Percentiles rank a stretch among this genome's conserved stretches.
These are phyloP conservation scores for Clarias magur DNA, from an alignment of 2,113 vertebrate species.

Conservation along the genomic window DNA sequence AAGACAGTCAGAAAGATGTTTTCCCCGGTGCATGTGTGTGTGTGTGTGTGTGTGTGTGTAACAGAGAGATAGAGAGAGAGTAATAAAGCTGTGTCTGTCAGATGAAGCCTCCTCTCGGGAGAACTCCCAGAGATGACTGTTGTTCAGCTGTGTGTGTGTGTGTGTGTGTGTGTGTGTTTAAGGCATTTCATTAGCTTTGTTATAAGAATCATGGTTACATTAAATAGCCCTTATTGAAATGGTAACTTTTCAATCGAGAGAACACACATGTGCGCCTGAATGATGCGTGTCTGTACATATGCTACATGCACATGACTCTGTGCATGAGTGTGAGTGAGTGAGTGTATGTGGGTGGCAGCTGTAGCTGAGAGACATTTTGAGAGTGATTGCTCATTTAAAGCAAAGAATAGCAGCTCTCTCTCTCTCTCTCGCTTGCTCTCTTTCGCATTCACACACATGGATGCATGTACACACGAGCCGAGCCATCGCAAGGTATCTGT, in stretches of 20 bases:
- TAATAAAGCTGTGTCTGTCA: conserved; percentile 52
- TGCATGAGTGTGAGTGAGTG: conserved; percentile 31
- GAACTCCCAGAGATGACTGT: conserved; percentile 31
- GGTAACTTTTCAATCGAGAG: not conserved
- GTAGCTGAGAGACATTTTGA: conserved; percentile 44
- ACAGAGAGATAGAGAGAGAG: conserved; percentile 12
- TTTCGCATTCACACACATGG: conserved; percentile 23
- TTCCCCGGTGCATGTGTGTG: conserved; percentile 16
- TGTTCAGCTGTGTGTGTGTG: conserved; percentile 7
- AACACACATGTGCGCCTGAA: not conserved
- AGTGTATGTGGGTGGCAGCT: conserved; percentile 53
- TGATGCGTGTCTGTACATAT: not conserved
- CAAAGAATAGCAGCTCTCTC: conserved; percentile 21
- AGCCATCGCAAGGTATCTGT: conserved; percentile 20
- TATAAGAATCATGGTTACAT: not conserved
- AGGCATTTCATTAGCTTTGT: not conserved
- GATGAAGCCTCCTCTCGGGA: conserved; percentile 22
- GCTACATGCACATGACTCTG: conserved; percentile 10
- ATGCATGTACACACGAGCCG: not conserved
- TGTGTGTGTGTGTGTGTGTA: conserved; percentile 18
- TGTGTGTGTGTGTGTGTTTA: conserved; percentile 7
- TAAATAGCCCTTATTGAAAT: not conserved
- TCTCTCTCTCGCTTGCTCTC: conserved; percentile 20
- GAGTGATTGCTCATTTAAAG: conserved; percentile 55
- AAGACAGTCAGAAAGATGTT: not conserved